Evolutionary conservation across 1,140 invertebrate genomes (phyloP).

Genomic region (Drosophila nebulosa): DNA sequence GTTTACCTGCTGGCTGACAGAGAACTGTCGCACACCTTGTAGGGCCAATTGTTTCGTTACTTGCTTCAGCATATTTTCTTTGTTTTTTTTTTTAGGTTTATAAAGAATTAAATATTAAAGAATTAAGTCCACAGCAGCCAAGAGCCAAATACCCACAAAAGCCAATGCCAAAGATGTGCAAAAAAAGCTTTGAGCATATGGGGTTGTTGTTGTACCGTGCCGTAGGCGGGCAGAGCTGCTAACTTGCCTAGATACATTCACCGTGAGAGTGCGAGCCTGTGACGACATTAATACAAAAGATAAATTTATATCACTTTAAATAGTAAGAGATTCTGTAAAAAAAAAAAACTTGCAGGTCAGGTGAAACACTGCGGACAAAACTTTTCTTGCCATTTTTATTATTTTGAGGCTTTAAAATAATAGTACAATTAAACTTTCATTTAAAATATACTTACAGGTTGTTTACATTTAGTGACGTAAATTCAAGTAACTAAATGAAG

Average conservation of each 20-base stretch:
- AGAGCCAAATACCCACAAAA: constrained; percentile 45
- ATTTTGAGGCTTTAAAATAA: too few relatives aligned
- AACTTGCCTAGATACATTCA: background rate
- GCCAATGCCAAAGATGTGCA: constrained; percentile 7
- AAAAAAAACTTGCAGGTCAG: too few relatives aligned
- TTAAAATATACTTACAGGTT: background rate
- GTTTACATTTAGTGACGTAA: background rate
- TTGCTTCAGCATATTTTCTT: constrained; percentile 78
- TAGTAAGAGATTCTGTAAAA: too few relatives aligned
- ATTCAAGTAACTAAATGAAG: background rate
- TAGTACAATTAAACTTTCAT: too few relatives aligned
- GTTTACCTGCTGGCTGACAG: constrained; percentile 72
- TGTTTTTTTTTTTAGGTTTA: constrained; percentile 26
- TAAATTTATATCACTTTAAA: too few relatives aligned
- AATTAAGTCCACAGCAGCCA: constrained; percentile 48
- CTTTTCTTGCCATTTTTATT: too few relatives aligned
- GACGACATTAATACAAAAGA: too few relatives aligned
- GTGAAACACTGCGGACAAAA: too few relatives aligned
- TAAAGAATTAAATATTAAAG: constrained; percentile 46
- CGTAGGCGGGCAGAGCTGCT: constrained; percentile 4
- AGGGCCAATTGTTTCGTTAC: constrained; percentile 76
- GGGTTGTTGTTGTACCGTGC: constrained; percentile 1
- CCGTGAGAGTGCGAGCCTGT: background rate
- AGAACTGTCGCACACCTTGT: constrained; percentile 76
- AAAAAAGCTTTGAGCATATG: constrained; percentile 29